phyloP scores from a whole-genome alignment of 2,113 vertebrate species.

The Anoplopoma fimbria region DNA sequence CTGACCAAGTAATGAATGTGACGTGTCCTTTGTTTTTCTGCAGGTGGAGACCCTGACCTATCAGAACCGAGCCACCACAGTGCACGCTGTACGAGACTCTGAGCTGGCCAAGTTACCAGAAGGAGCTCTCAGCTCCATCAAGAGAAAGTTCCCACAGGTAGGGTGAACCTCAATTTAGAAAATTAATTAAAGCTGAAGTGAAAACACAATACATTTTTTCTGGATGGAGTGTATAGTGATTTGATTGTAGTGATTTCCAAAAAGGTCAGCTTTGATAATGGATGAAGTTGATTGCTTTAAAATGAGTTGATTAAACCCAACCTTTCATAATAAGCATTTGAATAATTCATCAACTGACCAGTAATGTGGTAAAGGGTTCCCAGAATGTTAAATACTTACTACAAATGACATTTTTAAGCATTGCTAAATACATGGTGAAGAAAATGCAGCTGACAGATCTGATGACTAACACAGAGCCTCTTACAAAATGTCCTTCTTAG shows the following conservation, averaged over 20 bases:
- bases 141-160: conserved; percentile 96
- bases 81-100: conserved; percentile 94
- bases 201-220: background rate
- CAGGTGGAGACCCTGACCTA: conserved; percentile 95
- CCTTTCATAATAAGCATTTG: background rate
- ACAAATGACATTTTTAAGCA: background rate
- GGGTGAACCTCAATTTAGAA: background rate
- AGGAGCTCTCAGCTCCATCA: conserved; percentile 94
- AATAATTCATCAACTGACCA: background rate
- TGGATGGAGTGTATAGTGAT: too few relatives aligned
- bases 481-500: conserved; percentile 69
- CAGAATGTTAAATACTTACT: background rate
- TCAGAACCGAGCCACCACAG: conserved; percentile 93
- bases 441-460: background rate
- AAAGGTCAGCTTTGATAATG: too few relatives aligned
- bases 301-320: background rate
- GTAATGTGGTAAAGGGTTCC: background rate
- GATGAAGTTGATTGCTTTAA: background rate
- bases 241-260: background rate
- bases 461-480: background rate
- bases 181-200: background rate
- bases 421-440: background rate
- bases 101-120: conserved; percentile 95
- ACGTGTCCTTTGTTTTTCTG: background rate
- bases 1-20: background rate